Conservation (phyloP, 2,888 invertebrate species). For the Lasioglossum pauxillum region DNA sequence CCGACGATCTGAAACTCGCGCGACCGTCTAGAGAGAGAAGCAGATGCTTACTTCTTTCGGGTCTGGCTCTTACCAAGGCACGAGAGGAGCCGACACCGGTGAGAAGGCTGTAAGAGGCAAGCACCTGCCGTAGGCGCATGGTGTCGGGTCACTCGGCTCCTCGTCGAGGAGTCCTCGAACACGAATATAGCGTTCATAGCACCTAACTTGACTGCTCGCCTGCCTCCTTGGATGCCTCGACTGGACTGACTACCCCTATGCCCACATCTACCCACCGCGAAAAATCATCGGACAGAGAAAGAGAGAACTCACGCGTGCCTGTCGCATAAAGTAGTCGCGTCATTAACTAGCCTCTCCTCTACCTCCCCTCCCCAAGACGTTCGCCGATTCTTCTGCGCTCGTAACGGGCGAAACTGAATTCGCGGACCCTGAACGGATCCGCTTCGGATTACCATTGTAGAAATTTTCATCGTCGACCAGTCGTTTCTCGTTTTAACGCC, state of each 20-base stretch:
- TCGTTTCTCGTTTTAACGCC: neutral
- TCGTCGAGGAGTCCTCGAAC: conserved; percentile 52
- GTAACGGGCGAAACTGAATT: conserved; percentile 51
- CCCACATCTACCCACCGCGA: conserved; percentile 74
- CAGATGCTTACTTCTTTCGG: conserved; percentile 72
- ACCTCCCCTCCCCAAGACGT: neutral
- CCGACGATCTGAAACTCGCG: conserved; percentile 61
- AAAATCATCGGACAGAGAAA: conserved; percentile 65
- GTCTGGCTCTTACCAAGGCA: conserved; percentile 69
- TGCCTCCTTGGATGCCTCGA: conserved; percentile 32
- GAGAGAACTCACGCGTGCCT: conserved; percentile 54
- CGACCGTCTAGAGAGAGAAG: conserved; percentile 56
- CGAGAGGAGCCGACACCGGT: conserved; percentile 71
- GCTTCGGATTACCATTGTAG: neutral
- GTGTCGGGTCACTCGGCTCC: conserved; percentile 65
- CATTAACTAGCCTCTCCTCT: conserved; percentile 51
- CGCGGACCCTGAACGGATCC: conserved; percentile 30
- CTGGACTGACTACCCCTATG: conserved; percentile 74
- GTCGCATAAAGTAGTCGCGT: conserved; percentile 66
- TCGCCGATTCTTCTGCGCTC: conserved; percentile 20
- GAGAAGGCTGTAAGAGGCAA: conserved; percentile 74
- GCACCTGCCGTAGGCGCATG: conserved; percentile 78
- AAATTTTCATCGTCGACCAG: neutral
- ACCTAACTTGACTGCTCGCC: conserved; percentile 58
- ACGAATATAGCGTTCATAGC: conserved; percentile 66